Evolutionary conservation across 2,888 invertebrate species (phyloP).

Genomic region (Achlya flavicornis): DNA sequence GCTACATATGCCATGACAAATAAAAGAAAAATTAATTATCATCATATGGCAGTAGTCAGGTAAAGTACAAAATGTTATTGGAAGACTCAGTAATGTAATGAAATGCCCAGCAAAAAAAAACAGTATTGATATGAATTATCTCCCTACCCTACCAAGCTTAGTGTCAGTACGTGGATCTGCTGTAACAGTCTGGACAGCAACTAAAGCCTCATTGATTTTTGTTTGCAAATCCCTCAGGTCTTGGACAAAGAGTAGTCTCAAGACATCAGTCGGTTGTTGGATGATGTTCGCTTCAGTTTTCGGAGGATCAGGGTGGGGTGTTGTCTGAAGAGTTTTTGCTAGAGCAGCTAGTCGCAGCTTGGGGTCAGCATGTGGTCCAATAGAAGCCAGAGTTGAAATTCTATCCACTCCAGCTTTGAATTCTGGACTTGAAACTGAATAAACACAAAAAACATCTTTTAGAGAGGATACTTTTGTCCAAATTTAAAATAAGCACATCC

Average conservation of each 20-base stretch:
- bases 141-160: slow-evolving; percentile 95
- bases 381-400: slow-evolving; percentile 86
- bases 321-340: slow-evolving; percentile 90
- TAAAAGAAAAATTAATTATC: no score
- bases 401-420: slow-evolving; percentile 92
- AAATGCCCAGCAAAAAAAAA: neutral
- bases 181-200: slow-evolving; percentile 95
- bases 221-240: slow-evolving; percentile 95
- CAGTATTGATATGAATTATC: slow-evolving; percentile 47
- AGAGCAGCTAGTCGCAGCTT: slow-evolving; percentile 83
- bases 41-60: no score
- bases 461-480: slow-evolving; percentile 7
- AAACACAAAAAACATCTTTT: slow-evolving; percentile 15
- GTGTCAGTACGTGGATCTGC: slow-evolving; percentile 99
- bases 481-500: no score
- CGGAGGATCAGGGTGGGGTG: slow-evolving; percentile 88
- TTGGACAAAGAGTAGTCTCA: slow-evolving; percentile 91
- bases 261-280: slow-evolving; percentile 85
- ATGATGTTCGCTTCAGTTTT: slow-evolving; percentile 60
- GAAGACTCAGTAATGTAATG: neutral
- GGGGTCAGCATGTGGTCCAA: slow-evolving; percentile 75
- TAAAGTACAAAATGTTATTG: neutral
- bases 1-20: no score
- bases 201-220: slow-evolving; percentile 96
- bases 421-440: slow-evolving; percentile 90